phyloP scores from a whole-genome alignment of 2,888 invertebrate genomes.

The Clostera curtula region DNA sequence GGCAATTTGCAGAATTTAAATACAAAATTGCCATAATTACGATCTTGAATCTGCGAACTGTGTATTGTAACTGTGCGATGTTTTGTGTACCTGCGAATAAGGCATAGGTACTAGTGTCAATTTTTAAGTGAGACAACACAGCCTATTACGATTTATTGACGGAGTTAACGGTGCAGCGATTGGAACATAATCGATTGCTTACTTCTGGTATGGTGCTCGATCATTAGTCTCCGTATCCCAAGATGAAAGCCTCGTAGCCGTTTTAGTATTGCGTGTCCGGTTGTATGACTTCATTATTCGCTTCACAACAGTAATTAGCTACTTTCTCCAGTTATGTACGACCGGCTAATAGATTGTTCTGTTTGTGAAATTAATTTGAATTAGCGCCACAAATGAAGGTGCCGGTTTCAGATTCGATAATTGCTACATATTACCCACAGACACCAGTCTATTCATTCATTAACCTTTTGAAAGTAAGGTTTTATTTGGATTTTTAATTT shows the following conservation, averaged over 20 bases:
- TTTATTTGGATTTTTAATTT: too few species aligned
- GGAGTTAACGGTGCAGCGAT: constrained; percentile 6
- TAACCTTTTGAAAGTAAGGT: too few species aligned
- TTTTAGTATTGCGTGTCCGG: constrained; percentile 31
- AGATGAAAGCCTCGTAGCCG: constrained; percentile 34
- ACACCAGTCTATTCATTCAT: too few species aligned
- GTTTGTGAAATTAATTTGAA: constrained; percentile 12
- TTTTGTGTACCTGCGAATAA: too few species aligned
- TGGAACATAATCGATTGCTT: constrained; percentile 18
- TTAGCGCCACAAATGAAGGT: too few species aligned
- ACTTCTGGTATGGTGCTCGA: constrained; percentile 17
- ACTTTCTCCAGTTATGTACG: constrained; percentile 37
- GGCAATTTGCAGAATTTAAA: constrained; percentile 14
- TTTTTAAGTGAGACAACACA: constrained; percentile 28
- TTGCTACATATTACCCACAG: too few species aligned
- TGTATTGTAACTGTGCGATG: too few species aligned
- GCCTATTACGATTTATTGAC: constrained; percentile 10
- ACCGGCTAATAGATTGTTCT: constrained; percentile 27
- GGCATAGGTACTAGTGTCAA: constrained; percentile 27
- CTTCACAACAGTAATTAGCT: constrained; percentile 38
- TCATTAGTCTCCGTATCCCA: constrained; percentile 24
- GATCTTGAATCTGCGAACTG: too few species aligned
- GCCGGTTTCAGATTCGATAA: too few species aligned
- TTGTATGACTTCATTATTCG: constrained; percentile 32
- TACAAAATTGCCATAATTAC: constrained; percentile 20